These are phyloP conservation scores for Zophobas atratus DNA, from an alignment of 1,140 invertebrate species.

Conservation along the genomic window DNA sequence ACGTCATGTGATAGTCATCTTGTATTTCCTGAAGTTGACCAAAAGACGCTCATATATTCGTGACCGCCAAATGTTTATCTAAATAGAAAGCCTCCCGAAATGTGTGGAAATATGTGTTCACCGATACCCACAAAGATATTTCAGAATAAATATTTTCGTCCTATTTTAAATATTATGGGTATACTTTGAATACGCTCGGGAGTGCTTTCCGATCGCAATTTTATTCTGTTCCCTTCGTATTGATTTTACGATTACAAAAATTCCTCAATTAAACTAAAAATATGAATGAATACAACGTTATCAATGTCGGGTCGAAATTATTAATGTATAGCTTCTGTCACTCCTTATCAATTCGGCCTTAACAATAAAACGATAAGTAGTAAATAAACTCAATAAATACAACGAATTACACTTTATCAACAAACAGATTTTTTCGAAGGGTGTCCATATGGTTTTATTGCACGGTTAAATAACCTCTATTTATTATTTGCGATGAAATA, in stretches of 20 bases:
- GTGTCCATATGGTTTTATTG: constrained; percentile 38
- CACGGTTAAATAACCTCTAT: constrained; percentile 30
- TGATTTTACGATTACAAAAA: constrained; percentile 18
- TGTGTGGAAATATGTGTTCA: constrained; percentile 53
- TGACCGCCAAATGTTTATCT: constrained; percentile 61
- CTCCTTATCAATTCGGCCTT: constrained; percentile 19
- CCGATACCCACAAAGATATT: constrained; percentile 39
- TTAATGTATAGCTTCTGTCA: constrained; percentile 37
- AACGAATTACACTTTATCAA: constrained; percentile 35
- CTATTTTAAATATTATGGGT: constrained; percentile 32
- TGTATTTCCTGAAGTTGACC: constrained; percentile 63
- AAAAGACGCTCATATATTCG: constrained; percentile 62
- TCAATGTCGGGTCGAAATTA: constrained; percentile 6
- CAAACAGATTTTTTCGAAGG: constrained; percentile 11
- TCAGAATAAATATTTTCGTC: constrained; percentile 40
- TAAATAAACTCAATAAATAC: constrained; percentile 41
- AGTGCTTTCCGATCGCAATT: constrained; percentile 26
- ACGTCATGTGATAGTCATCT: constrained; percentile 63
- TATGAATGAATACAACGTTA: constrained; percentile 32
- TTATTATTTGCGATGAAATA: constrained; percentile 7
- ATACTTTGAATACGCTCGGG: constrained; percentile 21
- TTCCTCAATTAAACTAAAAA: constrained; percentile 39
- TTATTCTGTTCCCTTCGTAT: constrained; percentile 22
- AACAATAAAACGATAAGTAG: constrained; percentile 42
- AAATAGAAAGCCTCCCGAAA: constrained; percentile 60